phyloP scores from a whole-genome alignment of 1,140 invertebrate genomes.

The Ostrea denselamellosa region DNA sequence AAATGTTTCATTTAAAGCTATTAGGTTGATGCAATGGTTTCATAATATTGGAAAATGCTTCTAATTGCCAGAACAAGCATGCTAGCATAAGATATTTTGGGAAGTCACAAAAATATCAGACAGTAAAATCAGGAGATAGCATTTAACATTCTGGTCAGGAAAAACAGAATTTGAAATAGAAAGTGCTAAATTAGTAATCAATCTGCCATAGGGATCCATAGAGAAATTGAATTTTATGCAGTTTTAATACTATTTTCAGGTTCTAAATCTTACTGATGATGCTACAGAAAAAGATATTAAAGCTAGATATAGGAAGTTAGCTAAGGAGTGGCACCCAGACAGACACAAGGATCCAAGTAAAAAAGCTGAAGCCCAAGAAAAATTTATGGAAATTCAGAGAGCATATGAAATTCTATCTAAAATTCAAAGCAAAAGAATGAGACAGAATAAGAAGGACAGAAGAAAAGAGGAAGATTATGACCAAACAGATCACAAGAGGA shows the following conservation, averaged over 20 bases:
- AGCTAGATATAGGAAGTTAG: conserved; percentile 87
- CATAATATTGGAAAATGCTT: too few species aligned
- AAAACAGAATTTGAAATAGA: too few species aligned
- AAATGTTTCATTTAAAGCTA: conserved; percentile 9
- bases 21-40: background rate
- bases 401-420: conserved; percentile 89
- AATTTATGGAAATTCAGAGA: conserved; percentile 95
- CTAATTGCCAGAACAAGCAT: too few species aligned
- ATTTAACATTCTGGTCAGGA: too few species aligned
- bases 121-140: too few species aligned
- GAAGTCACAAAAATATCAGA: too few species aligned
- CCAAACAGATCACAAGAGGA: background rate
- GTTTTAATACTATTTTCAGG: conserved; percentile 78
- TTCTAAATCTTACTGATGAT: conserved; percentile 86
- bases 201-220: too few species aligned
- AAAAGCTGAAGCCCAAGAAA: conserved; percentile 86
- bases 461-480: conserved; percentile 3
- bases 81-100: too few species aligned
- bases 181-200: too few species aligned
- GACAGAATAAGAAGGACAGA: background rate
- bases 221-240: background rate
- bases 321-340: conserved; percentile 95
- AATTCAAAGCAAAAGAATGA: conserved; percentile 45
- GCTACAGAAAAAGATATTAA: conserved; percentile 93
- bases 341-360: conserved; percentile 86